Evolutionary conservation across 2,113 vertebrate species (phyloP).

Genomic region (Tragelaphus strepsiceros): DNA sequence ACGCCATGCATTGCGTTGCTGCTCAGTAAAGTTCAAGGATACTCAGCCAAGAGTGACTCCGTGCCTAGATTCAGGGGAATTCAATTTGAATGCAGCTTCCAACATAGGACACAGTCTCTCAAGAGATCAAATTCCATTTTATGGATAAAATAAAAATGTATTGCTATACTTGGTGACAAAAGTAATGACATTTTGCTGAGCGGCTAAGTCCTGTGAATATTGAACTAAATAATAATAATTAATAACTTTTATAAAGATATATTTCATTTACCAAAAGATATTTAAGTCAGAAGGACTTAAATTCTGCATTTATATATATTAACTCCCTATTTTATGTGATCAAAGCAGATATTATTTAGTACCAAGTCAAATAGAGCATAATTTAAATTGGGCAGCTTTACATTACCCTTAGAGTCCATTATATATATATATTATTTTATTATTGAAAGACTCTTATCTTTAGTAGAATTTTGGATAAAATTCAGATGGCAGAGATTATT

Average conservation of each 20-base stretch:
- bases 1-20: background rate
- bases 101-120: background rate
- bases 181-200: background rate
- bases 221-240: background rate
- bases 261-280: background rate
- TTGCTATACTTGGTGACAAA: background rate
- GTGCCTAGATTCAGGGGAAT: background rate
- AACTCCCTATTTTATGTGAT: background rate
- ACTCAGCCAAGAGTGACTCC: background rate
- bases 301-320: background rate
- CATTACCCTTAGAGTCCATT: background rate
- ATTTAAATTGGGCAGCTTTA: background rate
- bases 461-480: background rate
- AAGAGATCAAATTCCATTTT: conserved; percentile 16
- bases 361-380: background rate
- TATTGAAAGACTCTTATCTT: background rate
- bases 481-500: background rate
- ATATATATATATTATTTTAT: background rate
- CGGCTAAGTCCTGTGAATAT: background rate
- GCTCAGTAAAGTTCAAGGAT: background rate
- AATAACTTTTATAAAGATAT: background rate
- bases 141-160: background rate
- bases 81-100: background rate
- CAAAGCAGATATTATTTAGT: background rate
- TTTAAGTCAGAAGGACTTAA: background rate